These are phyloP conservation scores for Ypsolopha scabrella DNA, from an alignment of 2,888 invertebrate species.

Conservation along the genomic window DNA sequence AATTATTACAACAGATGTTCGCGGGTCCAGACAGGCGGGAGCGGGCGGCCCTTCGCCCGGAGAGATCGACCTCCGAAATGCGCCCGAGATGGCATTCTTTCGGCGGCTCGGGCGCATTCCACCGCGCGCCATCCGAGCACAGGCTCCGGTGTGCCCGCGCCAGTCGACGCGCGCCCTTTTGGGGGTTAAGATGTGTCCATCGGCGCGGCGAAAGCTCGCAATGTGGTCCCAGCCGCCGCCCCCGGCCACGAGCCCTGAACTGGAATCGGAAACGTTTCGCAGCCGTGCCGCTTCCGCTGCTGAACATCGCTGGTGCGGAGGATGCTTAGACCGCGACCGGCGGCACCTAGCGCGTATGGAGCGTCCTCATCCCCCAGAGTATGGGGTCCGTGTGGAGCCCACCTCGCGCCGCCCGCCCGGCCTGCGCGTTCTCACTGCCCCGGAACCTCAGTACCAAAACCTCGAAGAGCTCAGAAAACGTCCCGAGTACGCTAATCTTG, in stretches of 20 bases:
- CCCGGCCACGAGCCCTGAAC: constrained; percentile 39
- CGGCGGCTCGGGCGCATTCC: constrained; percentile 70
- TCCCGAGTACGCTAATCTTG: constrained; percentile 62
- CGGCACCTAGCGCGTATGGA: constrained; percentile 55
- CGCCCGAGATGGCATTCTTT: constrained; percentile 72
- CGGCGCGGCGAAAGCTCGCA: constrained; percentile 59
- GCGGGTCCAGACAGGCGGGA: constrained; percentile 55
- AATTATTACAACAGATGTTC: constrained; percentile 68
- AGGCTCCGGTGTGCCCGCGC: constrained; percentile 32
- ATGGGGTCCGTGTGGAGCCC: constrained; percentile 55
- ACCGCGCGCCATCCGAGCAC: constrained; percentile 55
- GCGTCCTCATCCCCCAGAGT: constrained; percentile 43
- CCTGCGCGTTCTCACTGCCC: constrained; percentile 36
- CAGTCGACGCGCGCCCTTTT: constrained; percentile 69
- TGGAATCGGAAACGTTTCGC: constrained; percentile 27
- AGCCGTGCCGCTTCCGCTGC: constrained; percentile 41
- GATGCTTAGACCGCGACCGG: constrained; percentile 37
- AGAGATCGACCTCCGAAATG: constrained; percentile 71
- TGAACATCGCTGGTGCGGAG: constrained; percentile 34
- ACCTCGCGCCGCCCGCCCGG: constrained; percentile 43
- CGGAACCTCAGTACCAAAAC: constrained; percentile 63
- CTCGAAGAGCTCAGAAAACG: constrained; percentile 56
- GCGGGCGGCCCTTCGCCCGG: constrained; percentile 51
- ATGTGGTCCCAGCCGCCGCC: constrained; percentile 68
- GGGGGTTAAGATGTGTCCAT: constrained; percentile 69